Percentiles rank a stretch among this genome's conserved stretches.
Evolutionary conservation across 1,140 invertebrate species (phyloP).

Genomic region (Pinna nobilis): DNA sequence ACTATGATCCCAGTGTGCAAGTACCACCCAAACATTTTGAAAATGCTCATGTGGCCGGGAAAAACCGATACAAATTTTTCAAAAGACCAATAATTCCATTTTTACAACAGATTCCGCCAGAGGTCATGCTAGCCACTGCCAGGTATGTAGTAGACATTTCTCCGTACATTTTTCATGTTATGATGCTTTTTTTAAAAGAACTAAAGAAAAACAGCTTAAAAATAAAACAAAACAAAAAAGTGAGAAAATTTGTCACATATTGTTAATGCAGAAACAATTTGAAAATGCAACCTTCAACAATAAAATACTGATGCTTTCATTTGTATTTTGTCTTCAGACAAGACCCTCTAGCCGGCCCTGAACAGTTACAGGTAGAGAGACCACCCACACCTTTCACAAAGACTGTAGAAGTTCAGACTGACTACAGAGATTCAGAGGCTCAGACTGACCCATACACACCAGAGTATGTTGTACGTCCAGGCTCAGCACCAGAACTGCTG

Average conservation of each 20-base stretch:
- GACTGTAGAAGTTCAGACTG: slow-evolving; percentile 80
- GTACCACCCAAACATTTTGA: slow-evolving; percentile 62
- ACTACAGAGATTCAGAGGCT: slow-evolving; percentile 84
- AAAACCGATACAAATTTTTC: slow-evolving; percentile 69
- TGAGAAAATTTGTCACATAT: not conserved
- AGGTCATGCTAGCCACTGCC: slow-evolving; percentile 71
- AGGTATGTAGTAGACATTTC: slow-evolving; percentile 46
- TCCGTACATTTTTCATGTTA: not conserved
- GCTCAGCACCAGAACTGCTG: slow-evolving; percentile 79
- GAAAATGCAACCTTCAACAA: no score
- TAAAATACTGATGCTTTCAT: no score
- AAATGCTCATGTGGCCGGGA: slow-evolving; percentile 62
- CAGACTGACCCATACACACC: slow-evolving; percentile 87
- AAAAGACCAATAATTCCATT: slow-evolving; percentile 74
- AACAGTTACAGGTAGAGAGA: slow-evolving; percentile 53
- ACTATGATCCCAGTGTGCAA: slow-evolving; percentile 69
- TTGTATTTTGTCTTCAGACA: slow-evolving; percentile 54
- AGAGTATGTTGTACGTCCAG: slow-evolving; percentile 77
- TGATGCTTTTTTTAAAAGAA: not conserved
- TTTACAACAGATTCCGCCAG: slow-evolving; percentile 73
- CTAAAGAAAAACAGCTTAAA: not conserved
- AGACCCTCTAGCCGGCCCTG: slow-evolving; percentile 63
- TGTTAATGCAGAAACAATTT: no score
- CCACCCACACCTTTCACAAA: slow-evolving; percentile 63
- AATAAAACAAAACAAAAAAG: not conserved